Evolutionary conservation across 1,140 invertebrate species (phyloP), one percentile per base, ranked within the genome.

Genomic region (Brachionus rubens): DNA sequence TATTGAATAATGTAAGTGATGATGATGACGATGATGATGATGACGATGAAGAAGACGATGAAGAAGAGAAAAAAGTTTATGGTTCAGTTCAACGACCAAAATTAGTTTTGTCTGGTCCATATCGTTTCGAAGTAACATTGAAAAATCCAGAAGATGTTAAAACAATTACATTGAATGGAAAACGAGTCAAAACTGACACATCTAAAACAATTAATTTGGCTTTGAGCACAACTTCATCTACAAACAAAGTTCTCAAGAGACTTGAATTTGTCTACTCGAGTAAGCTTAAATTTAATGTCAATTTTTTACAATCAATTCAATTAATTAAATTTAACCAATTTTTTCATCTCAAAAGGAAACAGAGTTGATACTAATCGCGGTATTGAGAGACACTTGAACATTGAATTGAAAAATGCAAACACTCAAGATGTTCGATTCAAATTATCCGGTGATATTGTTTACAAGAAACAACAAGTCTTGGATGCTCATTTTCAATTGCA

Each of bases 91-190:
- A 54, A 21, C 14, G 68, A 72, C 68, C 68, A 40, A 72, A 24
- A 41, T 28, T 72, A 0, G 19, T 50, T 33, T 41, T 72, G 10
- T 48, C 68, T 28, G 68, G 68, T 28, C 68, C 68, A 52, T 72
- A 72, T 54, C 46, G 26, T 21, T 72, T 41, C 30, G 46, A 50
- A 14, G 59, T 65, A 65, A 48, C 41, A 24, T 33, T 72, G 0
- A 72, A 54, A 72, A 72, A 72, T 72, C 68, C 68, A 12, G 68
- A 72, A 50, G 28, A 50, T 19, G 19, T 72, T 12, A 46, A 48
- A 50, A 33, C 43, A 24, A 10, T 72, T 10, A 41, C 10, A 24
- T 16, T 65, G 21, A 65, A 41, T 65, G 59, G 36, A 24, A 24
- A 26, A 16, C 36, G 40, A n/a, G 59, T 43, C n/a, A 65, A 43